Evolutionary conservation across 1,140 invertebrate species (phyloP).

Genomic region (Ctenoplectra terminalis): DNA sequence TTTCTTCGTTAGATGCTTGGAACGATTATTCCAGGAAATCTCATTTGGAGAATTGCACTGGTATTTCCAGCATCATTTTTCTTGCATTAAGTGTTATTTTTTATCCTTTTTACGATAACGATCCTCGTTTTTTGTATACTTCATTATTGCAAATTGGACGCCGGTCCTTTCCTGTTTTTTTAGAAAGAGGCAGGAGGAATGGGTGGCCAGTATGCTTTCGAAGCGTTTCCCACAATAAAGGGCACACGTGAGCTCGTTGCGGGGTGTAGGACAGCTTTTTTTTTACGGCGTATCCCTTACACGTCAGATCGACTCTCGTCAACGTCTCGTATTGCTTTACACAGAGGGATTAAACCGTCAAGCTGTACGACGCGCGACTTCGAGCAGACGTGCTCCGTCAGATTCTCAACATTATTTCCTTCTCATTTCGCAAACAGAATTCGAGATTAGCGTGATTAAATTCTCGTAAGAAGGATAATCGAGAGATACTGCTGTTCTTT

Average conservation of each 20-base stretch:
- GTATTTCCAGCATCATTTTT: not conserved
- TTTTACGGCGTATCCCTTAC: slow-evolving; percentile 65
- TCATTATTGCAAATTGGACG: slow-evolving; percentile 6
- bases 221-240: slow-evolving; percentile 73
- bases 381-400: not conserved
- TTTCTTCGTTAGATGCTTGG: too few species aligned
- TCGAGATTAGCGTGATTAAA: slow-evolving; percentile 4
- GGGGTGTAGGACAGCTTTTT: slow-evolving; percentile 42
- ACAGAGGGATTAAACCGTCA: slow-evolving; percentile 73
- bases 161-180: not conserved
- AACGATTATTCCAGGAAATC: not conserved
- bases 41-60: not conserved
- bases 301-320: slow-evolving; percentile 73
- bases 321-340: slow-evolving; percentile 66
- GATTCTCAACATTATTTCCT: slow-evolving; percentile 7
- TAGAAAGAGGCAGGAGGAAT: too few species aligned
- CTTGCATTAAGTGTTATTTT: too few species aligned
- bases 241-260: slow-evolving; percentile 60
- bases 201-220: slow-evolving; percentile 20
- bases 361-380: slow-evolving; percentile 30
- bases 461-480: not conserved
- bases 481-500: not conserved
- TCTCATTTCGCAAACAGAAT: not conserved
- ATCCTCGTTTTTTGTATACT: not conserved
- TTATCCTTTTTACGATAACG: not conserved